Evolutionary conservation across 2,888 invertebrate genomes (phyloP).

Genomic region (Sipunculus nudus): DNA sequence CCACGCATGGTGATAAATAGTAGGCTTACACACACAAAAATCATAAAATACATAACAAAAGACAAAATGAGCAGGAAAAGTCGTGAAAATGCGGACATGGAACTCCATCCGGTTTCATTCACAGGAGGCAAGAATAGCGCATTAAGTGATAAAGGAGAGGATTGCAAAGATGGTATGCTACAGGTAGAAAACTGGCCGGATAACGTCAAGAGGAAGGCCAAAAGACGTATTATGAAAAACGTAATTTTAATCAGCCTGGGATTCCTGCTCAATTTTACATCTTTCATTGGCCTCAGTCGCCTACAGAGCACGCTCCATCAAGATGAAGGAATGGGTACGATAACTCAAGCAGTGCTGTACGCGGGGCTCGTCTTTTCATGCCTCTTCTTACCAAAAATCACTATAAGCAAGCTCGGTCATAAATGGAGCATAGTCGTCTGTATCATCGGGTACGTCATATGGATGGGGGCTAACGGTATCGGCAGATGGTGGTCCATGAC

Average conservation of each 20-base stretch:
- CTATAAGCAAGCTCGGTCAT: constrained; percentile 42
- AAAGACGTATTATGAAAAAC: constrained; percentile 83
- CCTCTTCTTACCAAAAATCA: constrained; percentile 77
- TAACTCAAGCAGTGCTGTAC: constrained; percentile 89
- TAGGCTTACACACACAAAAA: too few species aligned
- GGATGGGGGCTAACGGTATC: constrained; percentile 90
- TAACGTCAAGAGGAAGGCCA: constrained; percentile 16
- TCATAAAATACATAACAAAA: too few species aligned
- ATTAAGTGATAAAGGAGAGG: too few species aligned
- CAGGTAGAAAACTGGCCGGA: too few species aligned
- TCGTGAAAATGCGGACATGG: too few species aligned
- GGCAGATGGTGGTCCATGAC: constrained; percentile 77
- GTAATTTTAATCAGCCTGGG: constrained; percentile 88
- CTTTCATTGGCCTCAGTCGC: constrained; percentile 73
- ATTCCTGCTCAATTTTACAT: constrained; percentile 94
- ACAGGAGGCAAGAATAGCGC: too few species aligned
- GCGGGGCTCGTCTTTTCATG: constrained; percentile 93
- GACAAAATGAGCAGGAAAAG: too few species aligned
- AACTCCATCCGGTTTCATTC: too few species aligned
- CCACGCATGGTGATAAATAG: too few species aligned
- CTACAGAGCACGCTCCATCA: constrained; percentile 91
- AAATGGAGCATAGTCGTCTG: constrained; percentile 95
- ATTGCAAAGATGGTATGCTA: too few species aligned
- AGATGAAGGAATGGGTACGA: constrained; percentile 87
- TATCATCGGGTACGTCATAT: constrained; percentile 92